phyloP scores from a whole-genome alignment of 2,797 vertebrate genomes.

The Poecilia wingei region DNA sequence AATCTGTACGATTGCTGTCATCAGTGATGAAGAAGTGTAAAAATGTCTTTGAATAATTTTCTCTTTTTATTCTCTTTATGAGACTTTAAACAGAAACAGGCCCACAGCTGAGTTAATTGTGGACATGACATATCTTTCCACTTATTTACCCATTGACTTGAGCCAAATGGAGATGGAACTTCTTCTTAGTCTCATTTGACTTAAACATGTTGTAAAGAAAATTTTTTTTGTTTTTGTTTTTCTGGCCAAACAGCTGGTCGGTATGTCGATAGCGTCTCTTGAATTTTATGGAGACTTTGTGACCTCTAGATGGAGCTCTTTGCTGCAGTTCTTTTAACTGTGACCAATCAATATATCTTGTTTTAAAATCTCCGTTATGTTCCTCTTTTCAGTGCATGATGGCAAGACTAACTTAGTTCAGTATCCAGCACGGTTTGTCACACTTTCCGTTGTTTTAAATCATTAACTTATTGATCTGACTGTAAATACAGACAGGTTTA shows the following conservation, averaged over 20 bases:
- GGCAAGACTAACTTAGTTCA: background rate
- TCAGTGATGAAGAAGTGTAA: background rate
- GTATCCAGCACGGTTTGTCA: background rate
- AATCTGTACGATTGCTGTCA: background rate
- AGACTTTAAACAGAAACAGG: background rate
- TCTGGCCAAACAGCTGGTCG: background rate
- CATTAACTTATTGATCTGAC: background rate
- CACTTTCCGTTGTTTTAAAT: background rate
- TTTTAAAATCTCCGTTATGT: background rate
- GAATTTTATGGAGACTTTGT: background rate
- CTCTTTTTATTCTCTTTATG: background rate
- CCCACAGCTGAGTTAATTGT: background rate
- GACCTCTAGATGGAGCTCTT: background rate
- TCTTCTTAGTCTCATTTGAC: background rate
- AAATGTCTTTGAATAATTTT: background rate
- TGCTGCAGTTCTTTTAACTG: background rate
- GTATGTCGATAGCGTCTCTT: background rate
- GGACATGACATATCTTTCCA: background rate
- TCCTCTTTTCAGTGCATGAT: background rate
- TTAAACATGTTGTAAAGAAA: background rate
- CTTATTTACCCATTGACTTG: too few relatives aligned
- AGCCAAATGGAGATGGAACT: background rate
- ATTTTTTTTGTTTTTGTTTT: background rate
- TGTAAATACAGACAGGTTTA: background rate
- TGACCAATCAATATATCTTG: background rate